Base-by-base conservation (phyloP, 2,113 vertebrate genomes). In the Melozone crissalis region DNA sequence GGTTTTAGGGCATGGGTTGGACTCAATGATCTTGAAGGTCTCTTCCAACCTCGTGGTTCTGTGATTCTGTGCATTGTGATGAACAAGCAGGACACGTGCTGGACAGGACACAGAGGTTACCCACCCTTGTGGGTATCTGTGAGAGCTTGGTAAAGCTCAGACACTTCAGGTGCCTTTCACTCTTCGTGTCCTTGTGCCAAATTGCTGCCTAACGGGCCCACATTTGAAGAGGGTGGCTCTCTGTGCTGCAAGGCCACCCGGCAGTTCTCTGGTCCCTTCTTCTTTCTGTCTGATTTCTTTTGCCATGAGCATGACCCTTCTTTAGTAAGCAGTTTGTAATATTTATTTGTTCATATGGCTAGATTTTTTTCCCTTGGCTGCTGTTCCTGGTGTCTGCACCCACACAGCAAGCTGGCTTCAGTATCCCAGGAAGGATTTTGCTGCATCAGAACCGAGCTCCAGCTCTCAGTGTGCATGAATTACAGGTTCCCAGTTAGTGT, bases 11-110 rank as follows among this genome's bases (percentile, higher is more conserved):
- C 19, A 22, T 23, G 26, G 19, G 15, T 66, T 54, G 20, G 49
- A 66, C 37, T 44, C 7, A 0, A 14, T 23, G 19, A 11, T 54
- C 31, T 30, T 44, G 76, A 54, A 44, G 31, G 49, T 54, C 24
- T 65, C 31, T 44, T 54, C 37, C 49, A 79, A 2, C 24, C 26
- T 11, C 9, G 62, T 35, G 26, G 7, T 66, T 66, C 39, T 30
- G 57, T 27, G 55, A 22, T 57, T 57, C 19, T n/a, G 12, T 1
- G 1, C 3, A 0, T 62, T 69, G 14, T 41, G n/a, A 3, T 2
- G 1, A 33, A 12, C 58, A 10, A 28, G 35, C 33, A 74, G 47
- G 17, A 13, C 17, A 57, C 1, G 0, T 26, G 69, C 37, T 1
- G 5, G 44, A 33, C 35, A 39, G 49, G 55, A 13, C 26, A 23